phyloP scores from a whole-genome alignment of 2,113 vertebrate genomes.

The Corynorhinus townsendii region DNA sequence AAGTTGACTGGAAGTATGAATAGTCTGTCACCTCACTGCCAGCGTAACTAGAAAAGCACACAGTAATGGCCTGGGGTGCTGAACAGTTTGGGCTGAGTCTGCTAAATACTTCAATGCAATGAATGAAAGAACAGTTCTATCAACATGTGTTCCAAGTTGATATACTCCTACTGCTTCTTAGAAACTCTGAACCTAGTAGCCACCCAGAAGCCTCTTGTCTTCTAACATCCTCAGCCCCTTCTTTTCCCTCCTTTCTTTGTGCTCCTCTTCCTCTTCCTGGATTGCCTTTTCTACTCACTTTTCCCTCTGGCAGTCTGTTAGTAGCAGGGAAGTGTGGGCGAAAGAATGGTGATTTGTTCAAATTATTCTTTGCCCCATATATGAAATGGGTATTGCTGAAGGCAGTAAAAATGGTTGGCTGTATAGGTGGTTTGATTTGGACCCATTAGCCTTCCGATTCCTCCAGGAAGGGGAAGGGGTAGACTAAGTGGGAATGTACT shows the following conservation, averaged over 20 bases:
- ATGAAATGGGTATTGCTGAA: not conserved
- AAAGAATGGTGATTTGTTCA: not conserved
- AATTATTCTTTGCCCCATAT: not conserved
- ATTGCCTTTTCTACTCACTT: not conserved
- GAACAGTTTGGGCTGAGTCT: not conserved
- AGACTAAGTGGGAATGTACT: not conserved
- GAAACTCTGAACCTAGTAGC: not conserved
- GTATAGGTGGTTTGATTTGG: not conserved
- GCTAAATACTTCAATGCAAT: not conserved
- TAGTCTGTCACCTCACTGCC: not conserved
- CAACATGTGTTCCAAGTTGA: not conserved
- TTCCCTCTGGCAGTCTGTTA: not conserved
- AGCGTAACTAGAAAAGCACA: not conserved
- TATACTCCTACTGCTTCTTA: not conserved
- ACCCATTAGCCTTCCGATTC: not conserved
- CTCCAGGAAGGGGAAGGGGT: not conserved
- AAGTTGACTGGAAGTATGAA: constrained; percentile 16
- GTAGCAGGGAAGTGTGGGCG: not conserved
- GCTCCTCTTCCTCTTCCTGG: not conserved
- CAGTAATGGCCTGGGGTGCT: not conserved
- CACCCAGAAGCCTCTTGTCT: not conserved
- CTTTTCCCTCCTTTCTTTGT: not conserved
- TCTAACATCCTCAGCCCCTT: not conserved
- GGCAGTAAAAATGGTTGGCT: not conserved
- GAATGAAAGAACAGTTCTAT: not conserved